Evolutionary conservation across 1,140 invertebrate genomes (phyloP).

Genomic region (Rhyzopertha dominica): DNA sequence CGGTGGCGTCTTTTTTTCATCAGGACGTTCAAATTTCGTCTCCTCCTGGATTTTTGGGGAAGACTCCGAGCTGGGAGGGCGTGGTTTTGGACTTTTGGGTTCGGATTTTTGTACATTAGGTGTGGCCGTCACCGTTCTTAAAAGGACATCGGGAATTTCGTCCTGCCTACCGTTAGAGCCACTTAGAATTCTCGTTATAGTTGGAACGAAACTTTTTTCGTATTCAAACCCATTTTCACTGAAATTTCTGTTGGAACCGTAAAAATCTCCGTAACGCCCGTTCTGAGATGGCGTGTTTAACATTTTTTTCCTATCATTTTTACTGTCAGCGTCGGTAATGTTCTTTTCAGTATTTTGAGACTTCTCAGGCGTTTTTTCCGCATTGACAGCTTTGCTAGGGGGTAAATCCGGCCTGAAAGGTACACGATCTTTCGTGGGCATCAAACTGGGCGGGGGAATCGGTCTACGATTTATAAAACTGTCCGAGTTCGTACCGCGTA

Average conservation of each 20-base stretch:
- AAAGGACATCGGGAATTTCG: constrained; percentile 67
- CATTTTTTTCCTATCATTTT: constrained; percentile 58
- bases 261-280: constrained; percentile 41
- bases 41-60: constrained; percentile 47
- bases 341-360: constrained; percentile 20
- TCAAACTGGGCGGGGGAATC: constrained; percentile 68
- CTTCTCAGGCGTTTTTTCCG: constrained; percentile 28
- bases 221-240: constrained; percentile 42
- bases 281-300: constrained; percentile 65
- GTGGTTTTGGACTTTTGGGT: constrained; percentile 29
- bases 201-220: constrained; percentile 44
- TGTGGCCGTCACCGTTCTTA: constrained; percentile 63
- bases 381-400: constrained; percentile 39
- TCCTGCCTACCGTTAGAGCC: constrained; percentile 75
- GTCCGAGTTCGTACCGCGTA: constrained; percentile 64
- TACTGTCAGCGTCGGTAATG: constrained; percentile 22
- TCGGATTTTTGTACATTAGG: constrained; percentile 47
- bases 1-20: constrained; percentile 14
- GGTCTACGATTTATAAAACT: constrained; percentile 61
- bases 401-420: constrained; percentile 62
- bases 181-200: constrained; percentile 72
- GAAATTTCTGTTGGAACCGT: constrained; percentile 33
- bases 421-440: constrained; percentile 71
- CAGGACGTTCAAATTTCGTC: constrained; percentile 21
- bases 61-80: constrained; percentile 44